A percentile compares a stretch with the other conserved stretches of the same genome.
Evolutionary conservation across 2,113 vertebrate species (phyloP).

Genomic region (Triplophysa siluroides): DNA sequence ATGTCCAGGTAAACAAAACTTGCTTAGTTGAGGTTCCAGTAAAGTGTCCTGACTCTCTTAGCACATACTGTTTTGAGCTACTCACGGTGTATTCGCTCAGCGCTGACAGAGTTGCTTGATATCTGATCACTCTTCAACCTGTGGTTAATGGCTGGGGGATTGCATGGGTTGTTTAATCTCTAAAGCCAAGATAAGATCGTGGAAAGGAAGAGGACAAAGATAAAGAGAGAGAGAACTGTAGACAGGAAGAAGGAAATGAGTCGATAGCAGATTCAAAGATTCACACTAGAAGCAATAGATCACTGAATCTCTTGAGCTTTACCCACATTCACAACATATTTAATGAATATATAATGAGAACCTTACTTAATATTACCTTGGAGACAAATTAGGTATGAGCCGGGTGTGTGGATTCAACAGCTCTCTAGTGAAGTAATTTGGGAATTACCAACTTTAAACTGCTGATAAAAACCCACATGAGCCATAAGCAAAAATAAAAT

Average conservation of each 20-base stretch:
- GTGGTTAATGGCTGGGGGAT: constrained; percentile 1
- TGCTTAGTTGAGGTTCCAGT: neutral
- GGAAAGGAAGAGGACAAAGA: neutral
- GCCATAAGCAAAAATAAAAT: neutral
- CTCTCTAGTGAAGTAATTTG: neutral
- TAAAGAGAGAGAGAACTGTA: neutral
- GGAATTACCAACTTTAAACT: constrained; percentile 1
- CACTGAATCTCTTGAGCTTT: neutral
- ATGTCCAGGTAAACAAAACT: neutral
- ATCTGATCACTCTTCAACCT: constrained; percentile 23
- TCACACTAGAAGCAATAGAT: neutral
- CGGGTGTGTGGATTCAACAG: constrained; percentile 19
- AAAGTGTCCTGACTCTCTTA: neutral
- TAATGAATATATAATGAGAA: neutral
- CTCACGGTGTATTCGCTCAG: neutral
- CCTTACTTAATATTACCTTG: neutral
- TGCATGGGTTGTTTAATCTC: neutral
- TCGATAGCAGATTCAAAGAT: constrained; percentile 7
- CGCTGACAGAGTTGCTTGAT: constrained; percentile 23
- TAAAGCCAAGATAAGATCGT: constrained; percentile 1
- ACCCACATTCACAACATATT: constrained; percentile 5
- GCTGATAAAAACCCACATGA: neutral
- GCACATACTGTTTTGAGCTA: neutral
- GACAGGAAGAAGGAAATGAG: constrained; percentile 31
- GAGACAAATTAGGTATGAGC: neutral